Evolutionary conservation across 2,113 vertebrate genomes (phyloP), one percentile per base, ranked within the genome.

Genomic region (Condylura cristata): DNA sequence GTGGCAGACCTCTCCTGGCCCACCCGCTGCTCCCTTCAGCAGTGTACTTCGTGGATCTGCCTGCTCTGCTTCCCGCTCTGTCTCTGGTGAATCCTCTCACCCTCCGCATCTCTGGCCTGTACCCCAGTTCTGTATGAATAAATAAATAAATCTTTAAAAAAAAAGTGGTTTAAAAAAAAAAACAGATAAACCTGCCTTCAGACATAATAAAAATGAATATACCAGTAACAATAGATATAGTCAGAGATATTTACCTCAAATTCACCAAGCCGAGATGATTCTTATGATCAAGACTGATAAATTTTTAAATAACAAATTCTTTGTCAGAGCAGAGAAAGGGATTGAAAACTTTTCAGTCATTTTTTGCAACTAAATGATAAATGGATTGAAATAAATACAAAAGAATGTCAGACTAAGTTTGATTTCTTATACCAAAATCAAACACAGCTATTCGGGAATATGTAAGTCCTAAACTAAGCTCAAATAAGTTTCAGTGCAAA

Each of bases 321-420:
- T 71, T 66, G 63, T 66, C 7, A 72, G 32, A n/a, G 28, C 9
- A 56, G 39, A 90, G 71, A 86, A 86, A 79, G 61, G 60, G 63
- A 44, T 37, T 78, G 44, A 48, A 71, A 1, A 1, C 32, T 17
- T 34, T n/a, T 66, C 26, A 60, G 2, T 46, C 7, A 41, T 65
- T 81, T 16, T 95, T 91, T 75, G 39, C 32, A 28, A 51, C 63
- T 90, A 68, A 89, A 81, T 94, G 56, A 95, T 76, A 93, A 96
- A 95, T 90, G 34, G 0, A 56, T 92, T 85, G 72, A 26, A 92
- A 88, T 48, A 88, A 93, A 68, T 37, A 86, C 2, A 72, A 60
- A 34, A 53, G 78, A 91, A 72, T 41, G 11, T 41, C 26, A 75
- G 44, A 58, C 46, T 75, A 1, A n/a, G 37, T 9, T 56, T 87